These are phyloP conservation scores for Percopsis omiscomaycus DNA, from an alignment of 2,797 vertebrate genomes.

Conservation along the genomic window DNA sequence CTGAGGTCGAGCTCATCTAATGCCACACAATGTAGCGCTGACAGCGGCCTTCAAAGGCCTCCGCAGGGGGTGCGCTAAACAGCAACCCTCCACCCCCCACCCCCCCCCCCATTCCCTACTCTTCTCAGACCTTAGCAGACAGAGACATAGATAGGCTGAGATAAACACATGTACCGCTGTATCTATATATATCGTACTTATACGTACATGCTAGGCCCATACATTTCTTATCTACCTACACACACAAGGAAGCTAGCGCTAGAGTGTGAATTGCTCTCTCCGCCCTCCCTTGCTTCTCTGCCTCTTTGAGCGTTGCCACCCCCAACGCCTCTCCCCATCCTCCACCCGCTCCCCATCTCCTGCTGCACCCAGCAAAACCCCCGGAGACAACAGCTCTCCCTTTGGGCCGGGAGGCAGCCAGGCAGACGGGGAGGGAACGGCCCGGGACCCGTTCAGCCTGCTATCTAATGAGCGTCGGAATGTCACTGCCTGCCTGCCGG, in stretches of 20 bases:
- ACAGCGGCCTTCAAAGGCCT: slow-evolving; percentile 66
- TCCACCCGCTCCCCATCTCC: background rate
- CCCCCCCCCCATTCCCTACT: slow-evolving; percentile 17
- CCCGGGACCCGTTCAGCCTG: slow-evolving; percentile 68
- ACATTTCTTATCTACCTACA: slow-evolving; percentile 14
- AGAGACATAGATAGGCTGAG: slow-evolving; percentile 21
- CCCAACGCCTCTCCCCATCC: slow-evolving; percentile 36
- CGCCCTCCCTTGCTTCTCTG: slow-evolving; percentile 12
- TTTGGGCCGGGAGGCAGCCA: slow-evolving; percentile 31
- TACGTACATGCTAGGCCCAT: background rate
- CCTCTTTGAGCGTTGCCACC: slow-evolving; percentile 18
- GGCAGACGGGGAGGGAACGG: slow-evolving; percentile 32
- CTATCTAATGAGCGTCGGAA: slow-evolving; percentile 72
- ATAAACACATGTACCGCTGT: background rate
- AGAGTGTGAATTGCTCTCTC: slow-evolving; percentile 29
- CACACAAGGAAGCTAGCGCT: slow-evolving; percentile 20
- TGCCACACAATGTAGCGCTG: slow-evolving; percentile 63
- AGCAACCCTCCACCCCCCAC: slow-evolving; percentile 33
- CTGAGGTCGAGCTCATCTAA: slow-evolving; percentile 62
- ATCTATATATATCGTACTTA: background rate
- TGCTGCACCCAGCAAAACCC: slow-evolving; percentile 42
- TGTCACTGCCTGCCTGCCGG: slow-evolving; percentile 66
- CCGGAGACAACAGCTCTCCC: slow-evolving; percentile 62
- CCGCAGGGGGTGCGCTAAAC: slow-evolving; percentile 53
- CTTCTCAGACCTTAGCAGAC: slow-evolving; percentile 26